phyloP scores from a whole-genome alignment of 2,888 invertebrate species.

The Harpalus rubripes region DNA sequence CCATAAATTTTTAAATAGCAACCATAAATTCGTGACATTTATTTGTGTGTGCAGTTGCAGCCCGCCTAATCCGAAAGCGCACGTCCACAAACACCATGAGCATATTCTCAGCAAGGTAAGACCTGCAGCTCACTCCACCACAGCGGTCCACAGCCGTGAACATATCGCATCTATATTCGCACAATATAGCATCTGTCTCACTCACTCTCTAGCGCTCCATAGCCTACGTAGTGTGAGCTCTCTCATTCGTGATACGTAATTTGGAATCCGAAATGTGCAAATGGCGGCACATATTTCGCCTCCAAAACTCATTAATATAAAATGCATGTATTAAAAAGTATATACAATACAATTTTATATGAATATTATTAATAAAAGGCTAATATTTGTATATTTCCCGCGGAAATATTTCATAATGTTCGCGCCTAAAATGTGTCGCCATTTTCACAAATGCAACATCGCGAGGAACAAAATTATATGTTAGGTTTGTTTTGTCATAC shows the following conservation, averaged over 20 bases:
- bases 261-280: conserved; percentile 10
- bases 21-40: no score
- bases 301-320: no score
- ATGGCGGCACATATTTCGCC: not conserved
- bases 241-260: conserved; percentile 53
- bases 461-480: conserved; percentile 46
- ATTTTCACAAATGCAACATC: conserved; percentile 12
- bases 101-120: conserved; percentile 87
- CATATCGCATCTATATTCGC: conserved; percentile 62
- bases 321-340: not conserved
- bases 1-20: no score
- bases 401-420: conserved; percentile 12
- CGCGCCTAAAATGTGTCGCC: conserved; percentile 1
- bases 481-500: conserved; percentile 39
- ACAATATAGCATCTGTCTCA: conserved; percentile 51
- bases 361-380: not conserved
- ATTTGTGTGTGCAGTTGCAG: conserved; percentile 82
- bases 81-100: conserved; percentile 86
- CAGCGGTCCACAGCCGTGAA: conserved; percentile 31
- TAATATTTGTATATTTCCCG: conserved; percentile 12
- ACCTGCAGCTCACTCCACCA: conserved; percentile 13
- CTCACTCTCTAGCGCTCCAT: conserved; percentile 29
- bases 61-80: conserved; percentile 85
- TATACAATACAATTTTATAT: not conserved
- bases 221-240: conserved; percentile 7